phyloP scores from a whole-genome alignment of 2,797 vertebrate species.

The Sebastes iracundus region DNA sequence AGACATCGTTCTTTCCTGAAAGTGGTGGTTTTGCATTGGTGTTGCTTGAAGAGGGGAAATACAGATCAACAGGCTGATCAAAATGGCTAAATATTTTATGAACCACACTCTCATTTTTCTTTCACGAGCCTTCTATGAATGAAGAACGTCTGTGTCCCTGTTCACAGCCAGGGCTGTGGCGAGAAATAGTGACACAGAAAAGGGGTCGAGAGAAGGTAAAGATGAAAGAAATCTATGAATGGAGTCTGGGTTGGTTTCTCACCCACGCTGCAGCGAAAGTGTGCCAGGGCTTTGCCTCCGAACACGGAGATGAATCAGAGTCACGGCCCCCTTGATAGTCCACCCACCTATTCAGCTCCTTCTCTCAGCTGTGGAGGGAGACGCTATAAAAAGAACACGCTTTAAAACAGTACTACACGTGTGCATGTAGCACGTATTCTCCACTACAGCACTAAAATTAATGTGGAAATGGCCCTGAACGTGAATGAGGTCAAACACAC shows the following conservation, averaged over 20 bases:
- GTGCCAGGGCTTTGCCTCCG: constrained; percentile 49
- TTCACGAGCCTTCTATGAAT: constrained; percentile 44
- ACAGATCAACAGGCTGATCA: constrained; percentile 7
- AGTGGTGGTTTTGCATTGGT: background rate
- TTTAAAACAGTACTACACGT: background rate
- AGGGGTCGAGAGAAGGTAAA: constrained; percentile 39
- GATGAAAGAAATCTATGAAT: constrained; percentile 71
- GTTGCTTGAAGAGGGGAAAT: background rate
- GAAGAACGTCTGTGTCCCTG: constrained; percentile 3
- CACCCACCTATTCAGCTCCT: constrained; percentile 61
- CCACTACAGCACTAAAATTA: background rate
- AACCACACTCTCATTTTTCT: constrained; percentile 20
- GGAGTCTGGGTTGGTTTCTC: constrained; percentile 57
- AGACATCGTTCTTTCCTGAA: background rate
- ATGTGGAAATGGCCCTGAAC: constrained; percentile 1
- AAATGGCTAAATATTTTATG: constrained; percentile 42
- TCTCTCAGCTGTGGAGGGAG: constrained; percentile 39
- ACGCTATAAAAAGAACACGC: constrained; percentile 44
- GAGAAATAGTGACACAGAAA: constrained; percentile 15
- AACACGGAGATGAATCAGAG: constrained; percentile 69
- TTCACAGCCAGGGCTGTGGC: constrained; percentile 13
- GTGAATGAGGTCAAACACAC: constrained; percentile 13
- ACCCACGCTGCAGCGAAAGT: constrained; percentile 57
- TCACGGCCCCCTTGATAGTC: constrained; percentile 62
- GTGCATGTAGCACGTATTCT: background rate